A percentile compares a stretch with the other conserved stretches of the same genome.
Conservation (phyloP, 2,797 vertebrate genomes). For the Myoxocephalus aenaeus region DNA sequence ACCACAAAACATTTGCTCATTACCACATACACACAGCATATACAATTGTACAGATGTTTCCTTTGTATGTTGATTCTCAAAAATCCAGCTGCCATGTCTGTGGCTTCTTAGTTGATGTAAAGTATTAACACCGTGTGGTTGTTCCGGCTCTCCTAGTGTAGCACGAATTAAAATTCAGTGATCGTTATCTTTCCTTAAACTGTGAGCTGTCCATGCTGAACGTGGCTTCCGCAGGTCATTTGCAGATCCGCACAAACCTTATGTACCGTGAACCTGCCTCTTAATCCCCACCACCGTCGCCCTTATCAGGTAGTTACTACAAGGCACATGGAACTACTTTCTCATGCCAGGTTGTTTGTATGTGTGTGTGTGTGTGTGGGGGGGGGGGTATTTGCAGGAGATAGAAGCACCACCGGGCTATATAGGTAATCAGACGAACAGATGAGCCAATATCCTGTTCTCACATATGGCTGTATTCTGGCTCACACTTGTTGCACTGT, state of each 20-base stretch:
- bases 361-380: not conserved
- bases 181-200: constrained; percentile 29
- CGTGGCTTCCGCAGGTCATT: constrained; percentile 21
- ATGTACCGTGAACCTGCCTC: constrained; percentile 38
- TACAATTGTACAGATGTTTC: constrained; percentile 56
- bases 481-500: constrained; percentile 73
- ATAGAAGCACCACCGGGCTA: constrained; percentile 30
- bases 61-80: constrained; percentile 46
- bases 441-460: constrained; percentile 76
- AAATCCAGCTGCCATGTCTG: constrained; percentile 42
- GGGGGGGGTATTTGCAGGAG: constrained; percentile 27
- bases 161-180: constrained; percentile 8
- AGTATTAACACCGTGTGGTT: constrained; percentile 21
- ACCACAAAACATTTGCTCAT: constrained; percentile 63
- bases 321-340: constrained; percentile 58
- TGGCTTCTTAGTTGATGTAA: constrained; percentile 16
- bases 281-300: constrained; percentile 19
- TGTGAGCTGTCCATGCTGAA: constrained; percentile 19
- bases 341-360: constrained; percentile 22
- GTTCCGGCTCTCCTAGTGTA: not conserved
- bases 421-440: constrained; percentile 72
- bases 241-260: constrained; percentile 25
- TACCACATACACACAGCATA: constrained; percentile 57
- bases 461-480: constrained; percentile 66
- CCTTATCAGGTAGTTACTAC: constrained; percentile 56